Conservation (phyloP, 2,113 vertebrate species). For the Pelecanus crispus region DNA sequence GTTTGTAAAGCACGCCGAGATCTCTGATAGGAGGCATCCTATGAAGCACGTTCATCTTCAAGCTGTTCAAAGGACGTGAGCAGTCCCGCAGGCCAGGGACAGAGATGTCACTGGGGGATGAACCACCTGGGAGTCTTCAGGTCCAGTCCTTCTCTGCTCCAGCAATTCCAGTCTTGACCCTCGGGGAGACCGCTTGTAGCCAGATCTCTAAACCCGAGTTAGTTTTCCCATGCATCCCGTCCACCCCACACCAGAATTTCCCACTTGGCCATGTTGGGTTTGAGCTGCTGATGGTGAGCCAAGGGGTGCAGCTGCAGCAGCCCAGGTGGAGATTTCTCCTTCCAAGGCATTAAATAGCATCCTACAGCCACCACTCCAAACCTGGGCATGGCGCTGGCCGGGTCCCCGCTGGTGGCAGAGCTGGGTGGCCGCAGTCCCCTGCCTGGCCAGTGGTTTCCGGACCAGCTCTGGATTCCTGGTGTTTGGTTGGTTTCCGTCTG, state of each 20-base stretch:
- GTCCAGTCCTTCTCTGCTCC: neutral
- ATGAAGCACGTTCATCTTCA: neutral
- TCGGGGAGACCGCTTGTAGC: neutral
- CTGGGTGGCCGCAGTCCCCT: neutral
- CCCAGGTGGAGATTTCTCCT: neutral
- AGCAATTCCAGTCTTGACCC: neutral
- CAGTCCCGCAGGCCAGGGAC: neutral
- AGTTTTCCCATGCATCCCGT: neutral
- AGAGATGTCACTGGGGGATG: neutral
- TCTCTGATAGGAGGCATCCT: neutral
- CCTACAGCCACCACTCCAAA: neutral
- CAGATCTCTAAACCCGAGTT: neutral
- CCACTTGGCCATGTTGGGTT: neutral
- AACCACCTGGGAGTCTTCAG: neutral
- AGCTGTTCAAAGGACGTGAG: neutral
- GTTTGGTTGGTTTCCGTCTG: neutral
- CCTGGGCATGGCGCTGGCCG: neutral
- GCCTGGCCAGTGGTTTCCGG: neutral
- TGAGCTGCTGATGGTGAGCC: neutral
- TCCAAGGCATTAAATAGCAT: accelerated
- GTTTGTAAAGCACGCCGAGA: neutral
- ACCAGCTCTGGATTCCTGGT: neutral
- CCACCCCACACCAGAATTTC: neutral
- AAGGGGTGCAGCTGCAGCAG: neutral
- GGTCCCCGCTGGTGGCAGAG: neutral